These are phyloP conservation scores for Pterocles burchelli DNA, from an alignment of 2,113 vertebrate genomes.

Conservation along the genomic window DNA sequence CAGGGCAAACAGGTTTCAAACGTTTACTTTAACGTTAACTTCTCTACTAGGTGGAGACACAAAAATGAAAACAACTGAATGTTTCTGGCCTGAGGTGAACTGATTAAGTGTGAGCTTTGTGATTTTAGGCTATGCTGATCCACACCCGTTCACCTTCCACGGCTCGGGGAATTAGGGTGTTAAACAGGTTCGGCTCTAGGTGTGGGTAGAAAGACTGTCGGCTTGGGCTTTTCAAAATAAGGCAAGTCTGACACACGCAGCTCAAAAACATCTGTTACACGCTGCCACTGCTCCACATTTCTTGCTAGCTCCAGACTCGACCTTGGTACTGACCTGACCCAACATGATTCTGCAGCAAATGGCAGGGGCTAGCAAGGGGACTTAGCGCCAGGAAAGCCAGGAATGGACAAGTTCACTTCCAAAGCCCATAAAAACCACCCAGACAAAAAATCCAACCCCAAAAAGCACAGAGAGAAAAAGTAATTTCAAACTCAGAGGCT, in stretches of 20 bases:
- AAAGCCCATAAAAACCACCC: not conserved
- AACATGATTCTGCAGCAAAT: not conserved
- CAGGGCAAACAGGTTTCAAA: not conserved
- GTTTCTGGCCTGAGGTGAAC: not conserved
- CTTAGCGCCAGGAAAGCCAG: not conserved
- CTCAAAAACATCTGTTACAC: not conserved
- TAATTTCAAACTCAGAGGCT: not conserved
- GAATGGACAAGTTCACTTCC: not conserved
- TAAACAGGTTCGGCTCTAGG: not conserved
- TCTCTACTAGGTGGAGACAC: not conserved
- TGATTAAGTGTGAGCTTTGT: not conserved
- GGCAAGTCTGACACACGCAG: not conserved
- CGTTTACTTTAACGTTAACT: not conserved
- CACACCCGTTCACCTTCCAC: not conserved
- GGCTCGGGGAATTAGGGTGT: not conserved
- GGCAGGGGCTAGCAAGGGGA: not conserved
- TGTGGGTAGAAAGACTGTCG: not conserved
- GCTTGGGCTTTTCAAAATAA: not conserved
- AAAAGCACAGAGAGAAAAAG: not conserved
- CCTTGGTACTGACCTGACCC: not conserved
- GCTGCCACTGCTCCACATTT: not conserved
- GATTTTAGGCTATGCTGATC: not conserved
- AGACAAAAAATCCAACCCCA: not conserved
- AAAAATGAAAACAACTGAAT: not conserved
- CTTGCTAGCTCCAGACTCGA: not conserved